Base-by-base conservation (phyloP, 1,140 invertebrate genomes). In the Holotrichia oblita region DNA sequence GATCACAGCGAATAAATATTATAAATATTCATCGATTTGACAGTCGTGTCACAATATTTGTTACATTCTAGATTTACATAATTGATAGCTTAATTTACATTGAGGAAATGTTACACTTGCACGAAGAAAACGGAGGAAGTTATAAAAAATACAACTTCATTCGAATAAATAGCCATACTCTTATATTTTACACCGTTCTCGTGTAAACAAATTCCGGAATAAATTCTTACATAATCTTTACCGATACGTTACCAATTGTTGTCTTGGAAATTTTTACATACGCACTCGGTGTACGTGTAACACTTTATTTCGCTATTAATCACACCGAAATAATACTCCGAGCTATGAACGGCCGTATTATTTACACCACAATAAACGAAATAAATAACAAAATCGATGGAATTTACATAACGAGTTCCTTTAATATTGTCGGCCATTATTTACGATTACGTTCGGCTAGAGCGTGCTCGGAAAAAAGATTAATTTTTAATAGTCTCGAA, bases 351-450 rank as follows among this genome's bases (percentile, higher is more conserved):
- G 61, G 22, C 20, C 61, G 61, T 34, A 34, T 69, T 69, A 69
- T 69, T 69, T 69, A 69, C 22, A 69, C 27, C 61, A 69, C 61
- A 69, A 69, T 69, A 69, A 69, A 69, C 17, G 61, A 69, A 69
- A 69, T 69, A 69, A 69, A 69, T 69, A 69, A 69, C 24, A 69
- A 34, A 69, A 69, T 69, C 61, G 61, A 69, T 69, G 61, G 61
- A 69, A 69, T 69, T 69, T 69, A 69, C 61, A 69, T 69, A 69
- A 69, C 61, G 61, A 69, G 61, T 69, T 69, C 61, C 61, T 27
- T 14, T 69, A 69, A 69, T 69, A 69, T 69, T 69, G 61, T 69
- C 61, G 61, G 61, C 61, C 61, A 69, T 69, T 69, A 69, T 69
- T 69, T 69, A 69, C 61, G 61, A 69, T 69, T 69, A 69, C 22